Evolutionary conservation across 2,113 vertebrate genomes (phyloP), one percentile per base, ranked within the genome.

Genomic region (Neofelis nebulosa): DNA sequence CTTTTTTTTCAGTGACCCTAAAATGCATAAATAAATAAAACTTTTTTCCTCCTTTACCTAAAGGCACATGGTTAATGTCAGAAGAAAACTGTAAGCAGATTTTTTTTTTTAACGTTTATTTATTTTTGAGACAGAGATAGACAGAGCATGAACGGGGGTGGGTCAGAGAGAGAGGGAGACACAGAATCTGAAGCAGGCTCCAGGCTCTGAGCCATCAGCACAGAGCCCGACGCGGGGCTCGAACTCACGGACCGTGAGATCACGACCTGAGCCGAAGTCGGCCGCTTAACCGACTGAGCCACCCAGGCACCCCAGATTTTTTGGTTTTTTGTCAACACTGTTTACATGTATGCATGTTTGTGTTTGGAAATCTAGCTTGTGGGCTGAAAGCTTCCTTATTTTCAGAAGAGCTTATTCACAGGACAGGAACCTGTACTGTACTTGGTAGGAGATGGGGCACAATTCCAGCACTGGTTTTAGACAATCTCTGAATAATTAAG

Each of bases 1-100:
- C 80, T 97, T 95, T 65, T 80, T 97, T 94, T 65, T 76, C 61
- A 78, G 1, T 65, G 27, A 73, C 41, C 50, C 52, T 89, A 23
- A 86, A 83, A 89, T 81, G 73, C 63, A 3, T 45, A 36, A 55
- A 29, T 5, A 69, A 38, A 55, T 21, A 36, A 48, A 33, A 36
- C 1, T n/a, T 80, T 88, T 92, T 89, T 31, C 25, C 38, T 61
- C 19, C 69, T 81, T 91, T 87, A 38, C 76, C 4, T 71, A 48
- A 94, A 15, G 36, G 10, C n/a, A 33, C 33, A 31, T 48, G 45
- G 41, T 78, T 95, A 85, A 80, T 83, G 57, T 84, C 61, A 81
- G 89, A 71, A 88, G 33, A 27, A 69, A 79, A 74, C 33, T 57
- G 27, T 74, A 74, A 86, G 33, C 13, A 25, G 12, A 7, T 16